Evolutionary conservation across 2,113 vertebrate species (phyloP).

Genomic region (Pleuronectes platessa): DNA sequence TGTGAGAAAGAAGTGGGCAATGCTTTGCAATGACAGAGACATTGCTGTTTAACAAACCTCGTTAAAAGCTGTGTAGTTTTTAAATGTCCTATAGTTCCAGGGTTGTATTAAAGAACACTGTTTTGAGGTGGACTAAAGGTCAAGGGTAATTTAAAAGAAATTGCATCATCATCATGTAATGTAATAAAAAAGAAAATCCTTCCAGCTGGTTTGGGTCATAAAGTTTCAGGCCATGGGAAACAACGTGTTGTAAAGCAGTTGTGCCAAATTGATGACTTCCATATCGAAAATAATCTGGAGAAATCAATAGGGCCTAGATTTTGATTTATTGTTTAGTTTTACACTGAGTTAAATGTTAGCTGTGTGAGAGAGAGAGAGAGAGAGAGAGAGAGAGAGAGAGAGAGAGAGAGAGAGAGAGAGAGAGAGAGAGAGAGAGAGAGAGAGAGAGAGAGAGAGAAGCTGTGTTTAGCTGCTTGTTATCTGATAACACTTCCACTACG

Average conservation of each 20-base stretch:
- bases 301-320: neutral
- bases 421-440: too few species aligned
- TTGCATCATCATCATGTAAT: conserved; percentile 12
- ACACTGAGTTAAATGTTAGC: too few species aligned
- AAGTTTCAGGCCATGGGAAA: conserved; percentile 25
- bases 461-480: too few species aligned
- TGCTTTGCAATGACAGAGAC: neutral
- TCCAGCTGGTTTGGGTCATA: conserved; percentile 4
- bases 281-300: neutral
- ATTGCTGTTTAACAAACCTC: conserved; percentile 3
- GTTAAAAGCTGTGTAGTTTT: neutral
- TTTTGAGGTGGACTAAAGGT: neutral
- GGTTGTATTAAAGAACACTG: conserved; percentile 14
- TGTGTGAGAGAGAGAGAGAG: too few species aligned
- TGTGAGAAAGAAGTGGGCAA: conserved; percentile 11
- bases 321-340: too few species aligned
- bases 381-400: too few species aligned
- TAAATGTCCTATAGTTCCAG: neutral
- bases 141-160: neutral
- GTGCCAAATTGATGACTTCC: neutral
- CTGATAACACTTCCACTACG: too few species aligned
- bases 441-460: too few species aligned
- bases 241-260: conserved; percentile 1
- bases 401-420: too few species aligned
- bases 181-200: conserved; percentile 4